These are phyloP conservation scores for Tragelaphus buxtoni DNA, from an alignment of 2,113 vertebrate species.

Conservation along the genomic window DNA sequence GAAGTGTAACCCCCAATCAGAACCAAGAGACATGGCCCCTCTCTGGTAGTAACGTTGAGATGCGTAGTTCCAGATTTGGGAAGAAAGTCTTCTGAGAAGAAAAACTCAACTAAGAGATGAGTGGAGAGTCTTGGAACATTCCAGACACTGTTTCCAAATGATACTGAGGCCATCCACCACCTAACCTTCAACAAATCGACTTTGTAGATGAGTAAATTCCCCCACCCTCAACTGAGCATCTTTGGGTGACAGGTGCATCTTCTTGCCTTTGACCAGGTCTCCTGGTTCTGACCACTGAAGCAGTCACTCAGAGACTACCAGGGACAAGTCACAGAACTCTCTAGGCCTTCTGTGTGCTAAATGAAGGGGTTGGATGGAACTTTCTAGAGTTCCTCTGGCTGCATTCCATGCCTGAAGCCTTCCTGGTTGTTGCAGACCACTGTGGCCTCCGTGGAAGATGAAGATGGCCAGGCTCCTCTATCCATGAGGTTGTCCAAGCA, in stretches of 20 bases:
- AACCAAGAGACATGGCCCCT: no score
- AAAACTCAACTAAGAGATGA: neutral
- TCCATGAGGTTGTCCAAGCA: neutral
- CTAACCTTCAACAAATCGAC: neutral
- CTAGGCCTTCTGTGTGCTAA: neutral
- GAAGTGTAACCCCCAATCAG: no score
- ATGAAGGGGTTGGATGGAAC: neutral
- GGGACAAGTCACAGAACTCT: neutral
- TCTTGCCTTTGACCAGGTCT: neutral
- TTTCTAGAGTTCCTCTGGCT: neutral
- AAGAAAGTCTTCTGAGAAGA: neutral
- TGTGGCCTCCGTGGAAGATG: neutral
- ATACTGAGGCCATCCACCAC: neutral
- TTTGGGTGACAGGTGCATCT: neutral
- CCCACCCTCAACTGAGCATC: fast-evolving
- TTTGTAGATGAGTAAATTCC: neutral
- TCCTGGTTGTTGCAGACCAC: no score
- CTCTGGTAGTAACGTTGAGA: no score
- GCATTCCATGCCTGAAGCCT: neutral
- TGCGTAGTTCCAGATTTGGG: neutral
- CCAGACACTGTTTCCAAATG: neutral
- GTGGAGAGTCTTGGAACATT: neutral
- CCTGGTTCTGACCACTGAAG: neutral
- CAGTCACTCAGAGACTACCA: neutral
- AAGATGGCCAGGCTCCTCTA: neutral